Base-by-base conservation (phyloP, 2,888 invertebrate genomes). In the Zhuqinia jingwanae region DNA sequence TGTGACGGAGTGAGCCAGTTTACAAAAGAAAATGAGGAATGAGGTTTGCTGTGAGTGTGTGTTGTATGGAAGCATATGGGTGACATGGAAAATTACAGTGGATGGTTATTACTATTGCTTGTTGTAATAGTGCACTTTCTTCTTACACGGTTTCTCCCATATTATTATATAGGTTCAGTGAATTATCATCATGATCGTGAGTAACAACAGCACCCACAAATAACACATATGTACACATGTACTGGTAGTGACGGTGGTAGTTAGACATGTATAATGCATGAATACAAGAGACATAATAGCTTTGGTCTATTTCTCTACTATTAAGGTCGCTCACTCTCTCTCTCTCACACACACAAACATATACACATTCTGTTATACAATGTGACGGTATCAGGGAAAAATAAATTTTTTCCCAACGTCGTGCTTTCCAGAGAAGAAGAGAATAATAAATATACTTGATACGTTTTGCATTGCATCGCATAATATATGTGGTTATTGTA, bases 21-120 rank as follows among this genome's bases (percentile, higher is more conserved):
- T 56, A 75, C 75, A 56, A 75, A 75, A 53, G 60, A 79, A 78
- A 63, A 45, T 68, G 78, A 78, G 42, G 58, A 56, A 20, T 42
- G 42, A 42, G 68, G 45, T 47, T 80, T 30, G 36, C 5, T 36
- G 36, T 36, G 36, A 22, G 15, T 27, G 53, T 63, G 79, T 53
- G 36, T 56, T 70, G 70, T 27, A 56, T 47, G 75, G 50, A 45
- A 82, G 58, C 82, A 82, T 82, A 82, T 82, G 82, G 73, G 73
- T 75, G 75, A 82, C 82, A 82, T 63, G 82, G 30, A 75, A 82
- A 82, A 63, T 63, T 47, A 60, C 82, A 75, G 45, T 81, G 63
- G 73, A 47, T 63, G 25, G 53, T 73, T 73, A 30, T 63, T 47
- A 63, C 36, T 2, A 42, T 36, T n/a, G 65, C 36, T 36, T 65